A percentile compares a stretch with the other conserved stretches of the same genome.
phyloP scores from a whole-genome alignment of 2,113 vertebrate genomes.

The Orthonyx spaldingii region DNA sequence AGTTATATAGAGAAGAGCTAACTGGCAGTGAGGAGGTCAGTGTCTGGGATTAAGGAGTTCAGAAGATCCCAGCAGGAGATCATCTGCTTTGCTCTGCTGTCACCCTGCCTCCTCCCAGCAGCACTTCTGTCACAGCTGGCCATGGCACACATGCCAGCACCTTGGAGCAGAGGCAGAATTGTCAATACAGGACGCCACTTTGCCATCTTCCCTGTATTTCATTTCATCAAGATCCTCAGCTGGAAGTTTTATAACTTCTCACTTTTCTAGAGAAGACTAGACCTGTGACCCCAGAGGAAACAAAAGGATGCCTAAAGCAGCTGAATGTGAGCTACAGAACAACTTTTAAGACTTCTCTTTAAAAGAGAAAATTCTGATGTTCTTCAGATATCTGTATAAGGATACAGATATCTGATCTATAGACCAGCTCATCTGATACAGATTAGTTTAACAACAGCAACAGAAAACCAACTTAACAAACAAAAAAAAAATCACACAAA shows the following conservation, averaged over 20 bases:
- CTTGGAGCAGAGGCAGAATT: neutral
- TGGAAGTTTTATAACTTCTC: neutral
- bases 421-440: neutral
- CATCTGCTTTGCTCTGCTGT: neutral
- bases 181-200: neutral
- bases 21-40: rapidly evolving
- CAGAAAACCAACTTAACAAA: neutral
- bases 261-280: neutral
- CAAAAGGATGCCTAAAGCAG: rapidly evolving
- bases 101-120: neutral
- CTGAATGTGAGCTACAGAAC: neutral
- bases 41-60: neutral
- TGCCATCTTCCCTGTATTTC: neutral
- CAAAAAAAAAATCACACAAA: neutral
- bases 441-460: neutral
- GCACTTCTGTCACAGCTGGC: neutral
- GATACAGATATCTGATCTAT: neutral
- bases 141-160: neutral
- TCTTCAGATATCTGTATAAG: neutral
- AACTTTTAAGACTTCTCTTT: neutral
- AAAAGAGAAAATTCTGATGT: neutral
- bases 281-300: neutral
- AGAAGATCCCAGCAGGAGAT: neutral
- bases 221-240: neutral
- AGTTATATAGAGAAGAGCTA: neutral